These are phyloP conservation scores for Plodia interpunctella DNA, from an alignment of 1,140 invertebrate genomes.

Conservation along the genomic window DNA sequence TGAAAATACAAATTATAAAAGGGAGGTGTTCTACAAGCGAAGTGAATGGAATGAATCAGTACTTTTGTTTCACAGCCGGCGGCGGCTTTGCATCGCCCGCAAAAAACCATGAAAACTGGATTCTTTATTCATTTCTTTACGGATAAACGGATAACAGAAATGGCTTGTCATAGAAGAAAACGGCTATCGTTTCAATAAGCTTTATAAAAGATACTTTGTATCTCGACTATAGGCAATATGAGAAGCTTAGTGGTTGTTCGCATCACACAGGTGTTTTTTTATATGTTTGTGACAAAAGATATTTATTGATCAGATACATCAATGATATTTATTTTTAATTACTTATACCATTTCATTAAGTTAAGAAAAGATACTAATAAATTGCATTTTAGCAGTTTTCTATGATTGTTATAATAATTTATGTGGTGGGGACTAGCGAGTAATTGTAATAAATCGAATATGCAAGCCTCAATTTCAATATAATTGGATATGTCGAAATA, in stretches of 20 bases:
- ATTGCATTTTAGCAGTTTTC: too few relatives aligned
- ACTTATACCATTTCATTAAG: too few relatives aligned
- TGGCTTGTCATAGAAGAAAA: constrained; percentile 1
- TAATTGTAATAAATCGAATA: background rate
- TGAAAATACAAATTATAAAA: too few relatives aligned
- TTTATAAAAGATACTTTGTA: background rate
- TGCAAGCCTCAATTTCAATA: background rate
- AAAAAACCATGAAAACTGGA: constrained; percentile 3
- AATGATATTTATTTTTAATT: too few relatives aligned
- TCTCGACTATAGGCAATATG: background rate
- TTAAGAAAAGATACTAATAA: too few relatives aligned
- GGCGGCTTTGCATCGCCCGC: background rate
- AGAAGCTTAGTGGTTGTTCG: too few relatives aligned
- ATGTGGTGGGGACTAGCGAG: background rate
- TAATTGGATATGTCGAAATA: background rate
- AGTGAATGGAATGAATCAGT: background rate
- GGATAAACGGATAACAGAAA: constrained; percentile 5
- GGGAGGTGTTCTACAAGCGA: background rate
- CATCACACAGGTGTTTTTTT: too few relatives aligned
- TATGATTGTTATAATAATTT: too few relatives aligned
- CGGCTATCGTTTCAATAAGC: background rate
- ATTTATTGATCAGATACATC: too few relatives aligned
- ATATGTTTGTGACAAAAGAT: too few relatives aligned
- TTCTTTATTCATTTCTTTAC: background rate
- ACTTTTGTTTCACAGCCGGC: background rate